Conservation (phyloP, 1,140 invertebrate species). For the Hetaerina americana region DNA sequence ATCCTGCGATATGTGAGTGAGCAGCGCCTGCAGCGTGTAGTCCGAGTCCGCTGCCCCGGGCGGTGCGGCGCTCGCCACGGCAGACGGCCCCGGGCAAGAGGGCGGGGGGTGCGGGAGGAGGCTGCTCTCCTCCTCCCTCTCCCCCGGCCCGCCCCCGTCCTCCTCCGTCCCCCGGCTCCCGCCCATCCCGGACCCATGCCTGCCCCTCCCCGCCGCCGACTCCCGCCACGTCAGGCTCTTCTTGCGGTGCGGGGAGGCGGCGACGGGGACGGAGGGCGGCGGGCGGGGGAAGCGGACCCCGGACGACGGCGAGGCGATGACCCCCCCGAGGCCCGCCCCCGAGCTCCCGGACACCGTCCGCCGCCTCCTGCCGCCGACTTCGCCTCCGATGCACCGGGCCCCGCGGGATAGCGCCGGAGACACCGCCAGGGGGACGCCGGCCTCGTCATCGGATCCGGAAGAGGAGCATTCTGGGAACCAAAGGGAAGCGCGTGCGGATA, state of each 20-base stretch:
- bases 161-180: neutral
- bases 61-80: slow-evolving; percentile 2
- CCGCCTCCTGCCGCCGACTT: neutral
- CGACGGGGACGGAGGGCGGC: neutral
- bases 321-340: too few species aligned
- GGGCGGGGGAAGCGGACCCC: too few species aligned
- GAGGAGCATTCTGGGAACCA: too few species aligned
- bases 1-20: too few species aligned
- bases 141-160: too few species aligned
- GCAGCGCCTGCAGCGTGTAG: slow-evolving; percentile 37
- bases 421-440: neutral
- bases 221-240: neutral
- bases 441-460: too few species aligned
- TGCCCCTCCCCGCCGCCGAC: neutral
- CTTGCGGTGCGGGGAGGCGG: neutral
- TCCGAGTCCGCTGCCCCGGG: slow-evolving; percentile 8
- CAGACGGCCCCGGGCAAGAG: neutral
- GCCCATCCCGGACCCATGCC: neutral
- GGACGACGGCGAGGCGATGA: too few species aligned
- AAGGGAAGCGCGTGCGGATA: too few species aligned
- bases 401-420: neutral
- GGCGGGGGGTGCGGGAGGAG: neutral
- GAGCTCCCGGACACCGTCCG: neutral
- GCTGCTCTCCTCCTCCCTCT: neutral
- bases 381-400: neutral